Evolutionary conservation across 2,797 vertebrate species (phyloP), one percentile per base, ranked within the genome.

Genomic region (Lemur catta): DNA sequence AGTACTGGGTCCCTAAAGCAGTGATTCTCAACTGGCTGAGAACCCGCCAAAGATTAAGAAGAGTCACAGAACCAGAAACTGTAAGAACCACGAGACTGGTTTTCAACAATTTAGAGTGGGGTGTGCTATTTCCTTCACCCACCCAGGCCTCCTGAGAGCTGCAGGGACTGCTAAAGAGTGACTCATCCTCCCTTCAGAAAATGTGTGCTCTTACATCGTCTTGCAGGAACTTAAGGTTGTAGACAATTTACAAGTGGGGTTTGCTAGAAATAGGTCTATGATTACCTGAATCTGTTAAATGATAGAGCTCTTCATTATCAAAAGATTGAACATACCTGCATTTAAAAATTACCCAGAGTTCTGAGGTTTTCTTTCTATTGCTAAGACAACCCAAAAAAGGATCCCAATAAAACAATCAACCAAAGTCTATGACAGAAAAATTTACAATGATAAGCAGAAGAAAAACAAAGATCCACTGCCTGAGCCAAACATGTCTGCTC

Each of bases 221-320:
- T 67, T 74, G 33, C 24, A 78, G 50, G n/a, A 85, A 52, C 43
- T 35, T 38, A 61, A 12, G 35, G 12, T 18, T 94, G 7, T 46
- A 89, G 52, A 89, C 0, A 84, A 63, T 88, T 92, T 57, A 84
- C 30, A 96, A 92, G 79, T 26, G 14, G 24, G 38, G 14, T 59
- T 96, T 94, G 74, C 63, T 84, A 93, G 61, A 94, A 90, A 89
- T 38, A 95, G 71, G 80, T 71, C 22, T 61, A 80, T 69, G 55
- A 85, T 63, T 92, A 92, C 88, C 59, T 91, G 41, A 87, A 50
- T 96, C 59, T 92, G 86, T 63, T 92, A 96, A 97, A 93, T 67
- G 17, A 15, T 24, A 95, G 74, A 38, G 30, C 9, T 80, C 74
- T 84, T 97, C 35, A 78, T 71, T 74, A 95, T 52, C 91, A 81